Percentiles rank a stretch among this genome's conserved stretches.
phyloP scores from a whole-genome alignment of 2,888 invertebrate genomes.

The Periphyllus acericola region DNA sequence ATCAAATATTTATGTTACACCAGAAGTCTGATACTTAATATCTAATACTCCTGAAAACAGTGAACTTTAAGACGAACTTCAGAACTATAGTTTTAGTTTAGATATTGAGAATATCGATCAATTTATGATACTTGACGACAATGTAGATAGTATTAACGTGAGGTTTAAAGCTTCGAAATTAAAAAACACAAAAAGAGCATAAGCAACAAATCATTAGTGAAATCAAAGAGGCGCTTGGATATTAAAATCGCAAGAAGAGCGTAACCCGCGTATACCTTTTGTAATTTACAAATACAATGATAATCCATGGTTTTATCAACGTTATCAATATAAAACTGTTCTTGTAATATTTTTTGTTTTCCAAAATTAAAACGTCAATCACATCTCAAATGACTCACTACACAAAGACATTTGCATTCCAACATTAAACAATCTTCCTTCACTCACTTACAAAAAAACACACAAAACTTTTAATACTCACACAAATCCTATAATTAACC shows the following conservation, averaged over 20 bases:
- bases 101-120: background rate
- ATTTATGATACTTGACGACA: background rate
- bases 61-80: background rate
- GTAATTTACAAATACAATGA: background rate
- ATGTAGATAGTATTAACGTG: no score
- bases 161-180: background rate
- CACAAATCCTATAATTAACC: no score
- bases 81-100: background rate
- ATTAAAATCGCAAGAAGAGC: conserved; percentile 10
- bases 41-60: background rate
- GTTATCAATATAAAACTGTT: conserved; percentile 1
- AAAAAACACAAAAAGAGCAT: background rate
- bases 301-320: background rate
- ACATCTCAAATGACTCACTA: no score
- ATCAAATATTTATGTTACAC: background rate
- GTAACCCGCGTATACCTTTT: background rate
- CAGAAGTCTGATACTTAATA: background rate
- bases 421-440: no score
- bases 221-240: background rate
- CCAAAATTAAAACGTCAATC: no score
- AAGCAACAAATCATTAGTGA: background rate
- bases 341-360: background rate
- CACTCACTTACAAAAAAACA: no score
- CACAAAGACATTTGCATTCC: no score
- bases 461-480: no score